These are phyloP conservation scores for Lasioglossum villosulum DNA, from an alignment of 2,888 invertebrate genomes.

Conservation along the genomic window DNA sequence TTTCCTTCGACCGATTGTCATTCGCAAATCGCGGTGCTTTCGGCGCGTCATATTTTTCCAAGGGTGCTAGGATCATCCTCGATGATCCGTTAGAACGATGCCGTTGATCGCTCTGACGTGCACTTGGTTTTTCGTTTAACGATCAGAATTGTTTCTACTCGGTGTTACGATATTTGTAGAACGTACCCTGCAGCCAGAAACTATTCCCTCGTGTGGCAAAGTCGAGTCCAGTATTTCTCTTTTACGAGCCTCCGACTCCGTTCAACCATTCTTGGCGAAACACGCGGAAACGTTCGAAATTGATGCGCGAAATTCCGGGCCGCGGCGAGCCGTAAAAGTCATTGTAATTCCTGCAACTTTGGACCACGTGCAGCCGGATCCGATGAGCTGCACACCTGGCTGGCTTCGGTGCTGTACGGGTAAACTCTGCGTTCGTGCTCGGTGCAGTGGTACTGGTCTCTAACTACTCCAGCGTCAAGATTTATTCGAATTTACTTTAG, in stretches of 20 bases:
- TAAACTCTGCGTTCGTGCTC: conserved; percentile 33
- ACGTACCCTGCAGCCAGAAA: not conserved
- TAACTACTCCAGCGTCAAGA: conserved; percentile 39
- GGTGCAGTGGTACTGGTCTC: conserved; percentile 14
- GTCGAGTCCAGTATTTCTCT: not conserved
- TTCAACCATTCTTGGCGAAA: conserved; percentile 26
- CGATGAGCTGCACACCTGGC: conserved; percentile 34
- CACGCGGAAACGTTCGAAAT: conserved; percentile 36
- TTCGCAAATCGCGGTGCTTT: not conserved
- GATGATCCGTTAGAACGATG: not conserved
- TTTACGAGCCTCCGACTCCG: conserved; percentile 27
- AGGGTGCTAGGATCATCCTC: not conserved
- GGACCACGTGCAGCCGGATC: conserved; percentile 23
- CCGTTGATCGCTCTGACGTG: not conserved
- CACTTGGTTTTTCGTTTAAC: not conserved
- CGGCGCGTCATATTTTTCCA: not conserved
- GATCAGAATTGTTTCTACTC: too few relatives aligned
- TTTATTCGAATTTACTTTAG: not conserved
- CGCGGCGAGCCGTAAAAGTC: conserved; percentile 37
- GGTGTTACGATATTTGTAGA: not conserved
- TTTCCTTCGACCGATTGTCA: conserved; percentile 3
- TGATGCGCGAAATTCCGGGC: conserved; percentile 54
- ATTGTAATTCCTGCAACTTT: conserved; percentile 42
- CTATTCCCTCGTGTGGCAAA: conserved; percentile 14
- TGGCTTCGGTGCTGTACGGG: not conserved